Evolutionary conservation across 2,888 invertebrate species (phyloP).

Genomic region (Pharmacophagus antenor): DNA sequence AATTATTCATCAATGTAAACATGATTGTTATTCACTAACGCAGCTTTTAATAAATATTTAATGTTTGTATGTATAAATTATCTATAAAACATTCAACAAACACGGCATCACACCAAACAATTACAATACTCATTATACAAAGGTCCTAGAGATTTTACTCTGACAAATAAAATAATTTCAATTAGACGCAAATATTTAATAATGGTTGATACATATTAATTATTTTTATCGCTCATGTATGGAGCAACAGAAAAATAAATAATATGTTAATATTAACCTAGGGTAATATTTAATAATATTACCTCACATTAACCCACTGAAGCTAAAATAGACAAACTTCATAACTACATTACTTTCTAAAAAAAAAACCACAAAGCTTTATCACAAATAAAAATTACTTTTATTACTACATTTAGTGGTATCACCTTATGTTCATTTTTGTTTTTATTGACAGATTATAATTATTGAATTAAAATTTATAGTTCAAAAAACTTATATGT

Average conservation of each 20-base stretch:
- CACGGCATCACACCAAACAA: not conserved
- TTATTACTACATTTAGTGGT: too few relatives aligned
- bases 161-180: not conserved
- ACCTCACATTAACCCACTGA: too few relatives aligned
- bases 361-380: too few relatives aligned
- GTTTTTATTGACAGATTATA: too few relatives aligned
- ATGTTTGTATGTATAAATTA: not conserved
- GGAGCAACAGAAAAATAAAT: not conserved
- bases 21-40: slow-evolving; percentile 6
- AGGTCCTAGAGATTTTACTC: not conserved
- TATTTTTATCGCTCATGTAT: not conserved
- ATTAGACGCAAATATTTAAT: not conserved
- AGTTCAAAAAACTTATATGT: too few relatives aligned
- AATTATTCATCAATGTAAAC: not conserved
- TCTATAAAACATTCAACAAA: not conserved
- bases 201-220: not conserved
- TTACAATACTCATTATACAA: not conserved
- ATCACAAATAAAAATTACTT: too few relatives aligned
- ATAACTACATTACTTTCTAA: too few relatives aligned
- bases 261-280: not conserved
- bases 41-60: slow-evolving; percentile 3
- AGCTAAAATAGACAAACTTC: too few relatives aligned
- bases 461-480: too few relatives aligned
- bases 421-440: too few relatives aligned
- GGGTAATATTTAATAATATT: too few relatives aligned